A percentile compares a stretch with the other conserved stretches of the same genome.
These are phyloP conservation scores for Cavia aperea DNA, from an alignment of 2,113 vertebrate genomes.

Conservation along the genomic window DNA sequence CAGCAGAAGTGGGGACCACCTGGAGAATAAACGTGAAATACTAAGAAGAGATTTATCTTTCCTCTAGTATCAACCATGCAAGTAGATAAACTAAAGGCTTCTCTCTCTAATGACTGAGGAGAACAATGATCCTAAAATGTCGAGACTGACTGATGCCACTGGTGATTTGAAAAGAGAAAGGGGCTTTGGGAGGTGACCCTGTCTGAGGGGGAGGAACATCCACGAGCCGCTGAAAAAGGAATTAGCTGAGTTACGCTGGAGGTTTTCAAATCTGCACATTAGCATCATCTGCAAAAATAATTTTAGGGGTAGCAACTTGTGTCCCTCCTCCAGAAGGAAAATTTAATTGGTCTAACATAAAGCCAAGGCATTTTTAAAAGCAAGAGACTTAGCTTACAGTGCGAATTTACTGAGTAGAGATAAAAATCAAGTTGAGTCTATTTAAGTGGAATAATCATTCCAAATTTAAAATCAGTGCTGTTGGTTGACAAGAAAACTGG, in stretches of 20 bases:
- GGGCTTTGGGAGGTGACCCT: not conserved
- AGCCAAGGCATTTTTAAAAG: not conserved
- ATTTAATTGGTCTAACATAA: not conserved
- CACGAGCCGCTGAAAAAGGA: not conserved
- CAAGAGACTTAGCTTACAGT: not conserved
- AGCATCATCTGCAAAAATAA: not conserved
- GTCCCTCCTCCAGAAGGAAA: not conserved
- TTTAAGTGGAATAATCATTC: not conserved
- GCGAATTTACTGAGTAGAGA: not conserved
- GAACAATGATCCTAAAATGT: not conserved
- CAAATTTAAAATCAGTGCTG: not conserved
- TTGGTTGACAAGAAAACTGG: not conserved
- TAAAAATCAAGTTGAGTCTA: not conserved
- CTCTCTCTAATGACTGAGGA: not conserved
- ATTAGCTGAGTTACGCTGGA: not conserved
- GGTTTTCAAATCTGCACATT: not conserved
- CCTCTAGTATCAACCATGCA: not conserved
- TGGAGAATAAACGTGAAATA: not conserved
- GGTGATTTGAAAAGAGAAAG: not conserved
- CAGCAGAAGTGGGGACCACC: not conserved
- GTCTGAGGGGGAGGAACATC: not conserved
- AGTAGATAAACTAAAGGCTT: not conserved
- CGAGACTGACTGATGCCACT: not conserved
- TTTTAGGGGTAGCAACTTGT: no score
- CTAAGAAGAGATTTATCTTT: not conserved